phyloP scores from a whole-genome alignment of 1,140 invertebrate species.

The Tetraneura akinire region DNA sequence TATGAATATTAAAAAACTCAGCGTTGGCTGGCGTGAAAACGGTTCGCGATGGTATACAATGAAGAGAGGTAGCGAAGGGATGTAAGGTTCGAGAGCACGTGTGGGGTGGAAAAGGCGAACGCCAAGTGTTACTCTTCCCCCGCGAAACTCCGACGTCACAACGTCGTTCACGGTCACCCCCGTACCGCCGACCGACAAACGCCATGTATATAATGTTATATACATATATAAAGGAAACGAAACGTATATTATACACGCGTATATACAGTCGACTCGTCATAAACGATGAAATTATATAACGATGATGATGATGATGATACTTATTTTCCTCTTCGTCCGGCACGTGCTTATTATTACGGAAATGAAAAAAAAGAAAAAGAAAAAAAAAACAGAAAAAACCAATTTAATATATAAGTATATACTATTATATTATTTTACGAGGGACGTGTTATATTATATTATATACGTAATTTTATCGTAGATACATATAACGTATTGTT shows the following conservation, averaged over 20 bases:
- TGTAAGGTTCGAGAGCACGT: too few species aligned
- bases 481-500: too few species aligned
- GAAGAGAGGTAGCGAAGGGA: too few species aligned
- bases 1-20: conserved; percentile 47
- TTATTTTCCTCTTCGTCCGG: neutral
- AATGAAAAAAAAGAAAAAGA: too few species aligned
- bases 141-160: neutral
- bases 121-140: conserved; percentile 26
- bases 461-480: too few species aligned
- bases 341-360: neutral
- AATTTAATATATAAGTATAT: too few species aligned
- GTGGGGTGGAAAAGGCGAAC: neutral
- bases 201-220: neutral
- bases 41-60: neutral
- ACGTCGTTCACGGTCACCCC: neutral
- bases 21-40: conserved; percentile 4
- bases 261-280: conserved; percentile 20
- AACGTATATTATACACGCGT: neutral
- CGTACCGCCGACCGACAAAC: neutral
- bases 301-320: neutral
- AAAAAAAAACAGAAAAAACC: too few species aligned
- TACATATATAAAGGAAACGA: conserved; percentile 4
- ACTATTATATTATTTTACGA: too few species aligned
- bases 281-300: conserved; percentile 24
- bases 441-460: too few species aligned